Base-by-base conservation (phyloP, 2,797 vertebrate species). In the Merluccius polli region DNA sequence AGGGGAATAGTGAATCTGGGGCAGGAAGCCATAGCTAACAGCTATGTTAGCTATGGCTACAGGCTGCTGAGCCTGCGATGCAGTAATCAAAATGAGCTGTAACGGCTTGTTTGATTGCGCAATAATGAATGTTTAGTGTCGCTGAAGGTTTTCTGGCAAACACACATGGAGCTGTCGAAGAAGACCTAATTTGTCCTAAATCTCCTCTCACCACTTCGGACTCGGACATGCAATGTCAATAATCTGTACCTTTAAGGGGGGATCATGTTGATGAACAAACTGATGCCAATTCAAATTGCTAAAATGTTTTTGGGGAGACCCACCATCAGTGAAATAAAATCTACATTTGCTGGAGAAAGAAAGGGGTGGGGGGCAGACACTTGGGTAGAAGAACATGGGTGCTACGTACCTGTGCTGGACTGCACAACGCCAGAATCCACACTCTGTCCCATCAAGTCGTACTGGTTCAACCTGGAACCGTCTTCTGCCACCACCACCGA, bases 401-500 rank as follows among this genome's bases (percentile, higher is more conserved):
- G 41, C 41, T n/a, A 85, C 94, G 79, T 79, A 98, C 97, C 98
- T 92, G 98, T 99, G 82, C 98, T 99, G 84, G 97, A 98, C 86
- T 96, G 96, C 76, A 99, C 97, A 87, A 99, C 98, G 27, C 96
- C 97, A 38, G 97, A 98, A 77, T 97, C 96, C 82, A 99, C 98
- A 2, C 93, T 95, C 92, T 98, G 97, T 35, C 97, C 97, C 85
- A 99, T 95, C 77, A 99, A 93, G 83, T 99, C 97, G 0, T 99
- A 99, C 79, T 99, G 98, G 90, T 99, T 99, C 84, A 99, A 87
- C 29, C 97, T 95, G 78, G 98, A 99, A 24, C 97, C 97, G 0
- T 99, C 98, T 80, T 99, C 97, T 21, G 97, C 98, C 79, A 99
- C 98, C 71, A 98, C 97, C 83, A 99, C 98, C 0, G 98, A 99